These are phyloP conservation scores for Columba livia DNA, from an alignment of 2,113 vertebrate genomes.

Conservation along the genomic window DNA sequence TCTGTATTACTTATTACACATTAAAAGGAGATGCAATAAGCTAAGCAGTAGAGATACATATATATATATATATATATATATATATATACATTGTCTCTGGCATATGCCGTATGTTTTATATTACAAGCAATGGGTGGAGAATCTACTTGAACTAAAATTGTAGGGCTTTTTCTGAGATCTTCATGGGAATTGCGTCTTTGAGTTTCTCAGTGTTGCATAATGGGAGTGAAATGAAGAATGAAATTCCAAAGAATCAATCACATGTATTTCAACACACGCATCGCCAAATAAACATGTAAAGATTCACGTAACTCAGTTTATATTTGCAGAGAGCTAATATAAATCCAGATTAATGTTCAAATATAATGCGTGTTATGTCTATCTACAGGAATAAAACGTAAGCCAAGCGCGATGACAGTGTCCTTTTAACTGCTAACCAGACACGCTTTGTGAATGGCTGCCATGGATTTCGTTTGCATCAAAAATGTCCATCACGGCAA, in stretches of 20 bases:
- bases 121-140: not conserved
- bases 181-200: not conserved
- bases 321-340: slow-evolving; percentile 30
- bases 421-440: slow-evolving; percentile 53
- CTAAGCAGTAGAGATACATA: not conserved
- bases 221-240: not conserved
- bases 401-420: not conserved
- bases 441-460: slow-evolving; percentile 51
- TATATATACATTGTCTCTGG: not conserved
- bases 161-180: slow-evolving; percentile 13
- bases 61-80: not conserved
- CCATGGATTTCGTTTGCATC: slow-evolving; percentile 60
- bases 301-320: not conserved
- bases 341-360: slow-evolving; percentile 46
- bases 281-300: slow-evolving; percentile 3
- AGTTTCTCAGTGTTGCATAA: slow-evolving; percentile 9
- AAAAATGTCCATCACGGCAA: slow-evolving; percentile 26
- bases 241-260: slow-evolving; percentile 49
- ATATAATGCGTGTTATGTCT: not conserved
- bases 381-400: not conserved
- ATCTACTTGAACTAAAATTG: not conserved
- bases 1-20: not conserved
- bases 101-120: not conserved
- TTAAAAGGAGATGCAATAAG: slow-evolving; percentile 16
- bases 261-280: not conserved